Base-by-base conservation (phyloP, 53 echinoderm and acorn worm species). In the Actinopyga echinites region DNA sequence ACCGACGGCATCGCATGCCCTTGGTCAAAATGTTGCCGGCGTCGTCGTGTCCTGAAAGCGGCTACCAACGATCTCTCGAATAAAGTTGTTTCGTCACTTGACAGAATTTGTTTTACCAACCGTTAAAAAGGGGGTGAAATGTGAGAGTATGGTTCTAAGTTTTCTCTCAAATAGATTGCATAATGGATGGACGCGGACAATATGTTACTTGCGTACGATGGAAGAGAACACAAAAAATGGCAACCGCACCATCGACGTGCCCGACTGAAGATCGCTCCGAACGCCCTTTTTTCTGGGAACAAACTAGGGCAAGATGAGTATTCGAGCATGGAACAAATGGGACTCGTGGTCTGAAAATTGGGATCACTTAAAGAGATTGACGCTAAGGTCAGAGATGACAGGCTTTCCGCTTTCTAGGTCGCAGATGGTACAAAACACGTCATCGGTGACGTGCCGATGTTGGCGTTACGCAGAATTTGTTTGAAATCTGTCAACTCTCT, bases 11-110 rank as follows among this genome's bases (percentile, higher is more conserved):
- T 71, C 71, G 71, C 71, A 71, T 71, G 71, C 71, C 71, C 71
- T 71, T 71, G 71, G 71, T 71, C 71, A 71, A 71, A 71, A 71
- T 71, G 71, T 71, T 71, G 71, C 71, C 71, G 71, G 71, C 71
- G 71, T 71, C 43, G 71, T 40, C 42, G 71, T 71, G 71, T 71
- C 71, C 44, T 49, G 17, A 49, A 49, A 49, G 49, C 71, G 71
- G 35, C 44, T 71, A 42, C 71, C 71, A 25, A 26, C 71, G 42
- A 71, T 71, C 20, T n/a, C 31, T 71, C 22, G 71, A 71, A 44
- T 38, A 40, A 71, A 71, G 71, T 42, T 42, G 71, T 71, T 71
- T 71, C 71, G 42, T 71, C 71, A 71, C 21, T 68, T 49, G 49
- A 49, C 49, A 49, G 49, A 49, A 49, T 49, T 49, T 49, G 49